Conservation (phyloP, 2,888 invertebrate genomes). For the Melinaea marsaeus region DNA sequence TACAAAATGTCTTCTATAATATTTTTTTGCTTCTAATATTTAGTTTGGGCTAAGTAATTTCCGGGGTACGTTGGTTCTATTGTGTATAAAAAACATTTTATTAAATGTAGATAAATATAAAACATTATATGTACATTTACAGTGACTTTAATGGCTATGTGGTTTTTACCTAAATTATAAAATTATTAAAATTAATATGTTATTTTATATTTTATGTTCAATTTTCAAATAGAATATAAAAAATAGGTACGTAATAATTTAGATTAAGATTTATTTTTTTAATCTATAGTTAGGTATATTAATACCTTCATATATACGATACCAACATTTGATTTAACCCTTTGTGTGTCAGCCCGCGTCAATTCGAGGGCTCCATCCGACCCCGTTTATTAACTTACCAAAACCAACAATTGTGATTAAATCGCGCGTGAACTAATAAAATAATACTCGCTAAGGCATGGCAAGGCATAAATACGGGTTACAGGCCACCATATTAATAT, state of each 20-base stretch:
- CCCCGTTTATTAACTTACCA: slow-evolving; percentile 72
- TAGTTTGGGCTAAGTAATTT: slow-evolving; percentile 37
- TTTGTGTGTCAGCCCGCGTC: slow-evolving; percentile 25
- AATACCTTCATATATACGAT: slow-evolving; percentile 13
- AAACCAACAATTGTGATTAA: slow-evolving; percentile 78
- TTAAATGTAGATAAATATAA: background rate
- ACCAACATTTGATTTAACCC: slow-evolving; percentile 24
- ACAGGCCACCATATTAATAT: slow-evolving; percentile 44
- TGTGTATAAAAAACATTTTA: slow-evolving; percentile 2
- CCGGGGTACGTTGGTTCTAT: slow-evolving; percentile 29
- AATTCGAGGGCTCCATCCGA: slow-evolving; percentile 43
- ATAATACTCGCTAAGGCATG: slow-evolving; percentile 66
- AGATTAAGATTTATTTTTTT: no score
- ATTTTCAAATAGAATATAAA: no score
- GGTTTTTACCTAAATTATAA: no score
- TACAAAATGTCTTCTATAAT: slow-evolving; percentile 50
- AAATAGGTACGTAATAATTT: no score
- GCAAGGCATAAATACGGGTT: slow-evolving; percentile 42
- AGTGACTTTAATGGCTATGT: no score
- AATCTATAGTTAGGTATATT: background rate
- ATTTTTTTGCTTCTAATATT: slow-evolving; percentile 35
- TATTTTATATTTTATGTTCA: no score
- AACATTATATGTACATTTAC: no score
- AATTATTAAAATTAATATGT: no score
- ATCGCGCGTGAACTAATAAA: slow-evolving; percentile 77